These are phyloP conservation scores for Chiloscyllium punctatum DNA, from an alignment of 2,797 vertebrate species.

Conservation along the genomic window DNA sequence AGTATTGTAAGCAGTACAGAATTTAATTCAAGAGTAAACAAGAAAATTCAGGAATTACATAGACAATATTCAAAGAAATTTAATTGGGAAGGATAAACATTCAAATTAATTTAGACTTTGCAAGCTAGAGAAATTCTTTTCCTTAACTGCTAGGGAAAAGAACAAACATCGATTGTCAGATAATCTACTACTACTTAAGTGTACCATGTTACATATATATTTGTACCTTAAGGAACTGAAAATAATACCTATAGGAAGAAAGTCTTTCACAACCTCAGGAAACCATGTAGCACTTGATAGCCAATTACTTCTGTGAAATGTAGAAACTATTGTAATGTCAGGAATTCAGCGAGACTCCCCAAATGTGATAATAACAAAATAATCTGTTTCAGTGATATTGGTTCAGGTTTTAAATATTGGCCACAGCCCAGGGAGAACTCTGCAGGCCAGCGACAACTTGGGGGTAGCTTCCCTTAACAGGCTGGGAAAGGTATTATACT, in stretches of 20 bases:
- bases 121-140: neutral
- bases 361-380: neutral
- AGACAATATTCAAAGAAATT: neutral
- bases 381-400: neutral
- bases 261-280: neutral
- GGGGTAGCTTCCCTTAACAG: too few species aligned
- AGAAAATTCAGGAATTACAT: neutral
- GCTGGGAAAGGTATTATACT: too few species aligned
- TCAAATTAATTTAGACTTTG: slow-evolving; percentile 6
- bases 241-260: neutral
- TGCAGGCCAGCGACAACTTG: too few species aligned
- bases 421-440: neutral
- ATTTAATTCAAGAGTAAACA: neutral
- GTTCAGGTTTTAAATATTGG: neutral
- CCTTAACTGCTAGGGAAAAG: neutral
- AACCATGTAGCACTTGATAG: neutral
- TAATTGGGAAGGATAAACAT: neutral
- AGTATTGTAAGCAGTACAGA: neutral
- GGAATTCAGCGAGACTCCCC: neutral
- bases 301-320: neutral
- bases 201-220: neutral
- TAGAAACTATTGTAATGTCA: neutral
- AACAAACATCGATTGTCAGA: neutral
- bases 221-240: neutral
- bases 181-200: neutral